Evolutionary conservation across 2,113 vertebrate species (phyloP).

Genomic region (Agapornis roseicollis): DNA sequence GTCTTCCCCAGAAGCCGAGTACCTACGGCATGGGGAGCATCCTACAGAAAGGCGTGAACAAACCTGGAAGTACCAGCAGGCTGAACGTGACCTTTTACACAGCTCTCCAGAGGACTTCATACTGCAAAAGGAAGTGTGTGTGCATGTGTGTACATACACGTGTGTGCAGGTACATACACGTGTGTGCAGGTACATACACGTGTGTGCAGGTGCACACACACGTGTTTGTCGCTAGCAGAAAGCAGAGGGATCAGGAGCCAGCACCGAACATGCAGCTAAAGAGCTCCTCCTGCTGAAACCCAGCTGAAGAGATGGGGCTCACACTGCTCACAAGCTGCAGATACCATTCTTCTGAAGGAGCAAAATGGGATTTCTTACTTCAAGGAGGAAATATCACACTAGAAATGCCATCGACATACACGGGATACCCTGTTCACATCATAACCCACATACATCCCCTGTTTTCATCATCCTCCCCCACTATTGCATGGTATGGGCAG

Average conservation of each 20-base stretch:
- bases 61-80: rapidly evolving
- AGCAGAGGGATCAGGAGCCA: background rate
- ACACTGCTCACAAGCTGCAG: rapidly evolving
- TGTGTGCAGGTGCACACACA: background rate
- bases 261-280: background rate
- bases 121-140: background rate
- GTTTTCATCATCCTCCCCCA: background rate
- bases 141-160: rapidly evolving
- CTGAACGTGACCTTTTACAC: rapidly evolving
- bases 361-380: background rate
- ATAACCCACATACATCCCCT: background rate
- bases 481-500: rapidly evolving
- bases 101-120: rapidly evolving
- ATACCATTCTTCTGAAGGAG: rapidly evolving
- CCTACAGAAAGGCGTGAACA: background rate
- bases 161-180: background rate
- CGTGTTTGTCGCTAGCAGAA: background rate
- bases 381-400: background rate
- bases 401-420: rapidly evolving
- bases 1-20: background rate
- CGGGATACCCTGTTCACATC: background rate
- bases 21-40: rapidly evolving
- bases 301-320: background rate
- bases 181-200: rapidly evolving
- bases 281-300: conserved; percentile 57